Evolutionary conservation across 2,113 vertebrate genomes (phyloP), one percentile per base, ranked within the genome.

Genomic region (Gopherus evgoodei): DNA sequence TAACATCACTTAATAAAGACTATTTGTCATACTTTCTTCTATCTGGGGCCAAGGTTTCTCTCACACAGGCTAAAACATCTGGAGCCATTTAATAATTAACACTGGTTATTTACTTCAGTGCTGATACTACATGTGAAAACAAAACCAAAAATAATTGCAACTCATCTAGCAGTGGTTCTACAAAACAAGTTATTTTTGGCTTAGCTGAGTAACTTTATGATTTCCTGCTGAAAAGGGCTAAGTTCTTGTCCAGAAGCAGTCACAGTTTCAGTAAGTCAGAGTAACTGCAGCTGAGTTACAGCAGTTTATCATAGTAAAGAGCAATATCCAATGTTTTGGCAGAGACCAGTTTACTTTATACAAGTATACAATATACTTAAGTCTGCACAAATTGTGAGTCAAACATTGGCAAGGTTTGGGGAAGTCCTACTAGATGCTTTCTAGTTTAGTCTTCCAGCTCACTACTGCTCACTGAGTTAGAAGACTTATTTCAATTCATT

Each of bases 141-240:
- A 72, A 69, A 59, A 21, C n/a, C 16, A 35, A 38, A 72, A 72
- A 38, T 57, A 72, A 35, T 81, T 93, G 90, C 75, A 54, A 24
- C 44, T 86, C 91, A 80, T 76, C 93, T 84, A 92, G 49, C 52
- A 84, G 86, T 22, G 90, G 49, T 72, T 72, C 80, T 89, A 17
- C 83, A 65, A 8, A 53, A n/a, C 35, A 89, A 79, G 21, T 78
- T 89, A 72, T 97, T 91, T 89, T 94, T 94, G 87, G 91, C 47
- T 82, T 54, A 21, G 50, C 12, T 87, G 38, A 42, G 76, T 0
- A 31, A 31, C 88, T 76, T 38, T 69, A n/a, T 69, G n/a, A 62
- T 62, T 87, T 59, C 90, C 82, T 95, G 90, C 84, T 94, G 93
- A 90, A 97, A 96, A 87, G 94, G 91, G 93, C 94, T 90, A 92